Percentiles rank a stretch among this genome's conserved stretches.
Evolutionary conservation across 2,113 vertebrate species (phyloP).

Genomic region (Zosterops hypoxanthus): DNA sequence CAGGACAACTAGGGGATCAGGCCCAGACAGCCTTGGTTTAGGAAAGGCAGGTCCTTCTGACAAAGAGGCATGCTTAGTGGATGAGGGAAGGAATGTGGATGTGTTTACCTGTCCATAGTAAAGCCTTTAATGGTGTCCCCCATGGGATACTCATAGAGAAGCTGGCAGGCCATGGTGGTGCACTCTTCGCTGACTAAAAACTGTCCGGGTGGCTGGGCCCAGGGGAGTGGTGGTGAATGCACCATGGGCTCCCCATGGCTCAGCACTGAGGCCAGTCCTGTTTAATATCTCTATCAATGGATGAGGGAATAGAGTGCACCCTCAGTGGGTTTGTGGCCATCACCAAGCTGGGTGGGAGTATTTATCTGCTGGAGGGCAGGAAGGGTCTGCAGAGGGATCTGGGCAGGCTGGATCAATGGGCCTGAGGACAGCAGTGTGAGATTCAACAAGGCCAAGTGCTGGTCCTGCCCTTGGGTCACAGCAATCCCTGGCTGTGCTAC

Average conservation of each 20-base stretch:
- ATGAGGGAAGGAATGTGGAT: background rate
- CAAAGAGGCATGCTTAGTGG: background rate
- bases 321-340: background rate
- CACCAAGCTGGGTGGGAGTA: background rate
- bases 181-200: background rate
- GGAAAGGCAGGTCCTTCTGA: background rate
- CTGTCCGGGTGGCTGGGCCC: background rate
- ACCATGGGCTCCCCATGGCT: background rate
- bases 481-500: background rate
- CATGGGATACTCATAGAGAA: background rate
- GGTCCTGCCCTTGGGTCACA: background rate
- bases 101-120: background rate
- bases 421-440: background rate
- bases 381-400: background rate
- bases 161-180: background rate
- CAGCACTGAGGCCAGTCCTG: background rate
- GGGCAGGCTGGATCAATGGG: background rate
- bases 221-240: background rate
- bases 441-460: background rate
- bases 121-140: background rate
- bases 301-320: fast-evolving
- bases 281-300: background rate
- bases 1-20: background rate
- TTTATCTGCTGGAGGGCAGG: background rate
- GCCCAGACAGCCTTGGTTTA: background rate